Evolutionary conservation across 2,888 invertebrate species (phyloP).

Genomic region (Crepidodera aurea): DNA sequence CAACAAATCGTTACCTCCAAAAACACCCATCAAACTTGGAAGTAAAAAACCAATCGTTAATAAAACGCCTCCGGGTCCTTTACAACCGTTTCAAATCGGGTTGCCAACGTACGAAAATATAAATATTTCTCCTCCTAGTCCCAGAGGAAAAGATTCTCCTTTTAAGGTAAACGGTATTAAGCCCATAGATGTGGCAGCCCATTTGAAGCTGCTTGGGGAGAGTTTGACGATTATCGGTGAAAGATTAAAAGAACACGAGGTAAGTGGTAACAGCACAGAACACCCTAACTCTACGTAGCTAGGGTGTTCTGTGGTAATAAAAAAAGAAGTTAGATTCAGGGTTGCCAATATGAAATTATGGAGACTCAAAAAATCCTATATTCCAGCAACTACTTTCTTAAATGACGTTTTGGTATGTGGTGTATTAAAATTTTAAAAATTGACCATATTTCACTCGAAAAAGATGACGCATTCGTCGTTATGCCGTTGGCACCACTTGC

Average conservation of each 20-base stretch:
- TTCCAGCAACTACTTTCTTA: too few relatives aligned
- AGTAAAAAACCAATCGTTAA: constrained; percentile 29
- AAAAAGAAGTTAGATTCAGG: too few relatives aligned
- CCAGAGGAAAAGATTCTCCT: constrained; percentile 54
- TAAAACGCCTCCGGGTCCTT: constrained; percentile 47
- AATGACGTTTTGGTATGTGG: too few relatives aligned
- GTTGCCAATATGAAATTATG: too few relatives aligned
- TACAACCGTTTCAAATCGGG: constrained; percentile 43
- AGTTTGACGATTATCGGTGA: constrained; percentile 93
- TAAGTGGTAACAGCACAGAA: too few relatives aligned
- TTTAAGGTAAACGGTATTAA: constrained; percentile 78
- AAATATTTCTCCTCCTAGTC: constrained; percentile 57
- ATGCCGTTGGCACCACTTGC: too few relatives aligned
- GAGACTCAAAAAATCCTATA: too few relatives aligned
- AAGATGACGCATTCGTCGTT: too few relatives aligned
- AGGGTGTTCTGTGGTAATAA: too few relatives aligned
- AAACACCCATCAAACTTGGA: constrained; percentile 22
- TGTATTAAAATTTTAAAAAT: too few relatives aligned
- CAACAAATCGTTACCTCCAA: constrained; percentile 30
- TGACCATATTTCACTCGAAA: too few relatives aligned
- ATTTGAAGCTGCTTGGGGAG: constrained; percentile 90
- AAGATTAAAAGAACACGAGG: constrained; percentile 90
- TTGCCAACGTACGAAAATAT: constrained; percentile 47
- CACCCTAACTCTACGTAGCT: neutral
- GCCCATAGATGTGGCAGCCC: constrained; percentile 91